A percentile compares a stretch with the other conserved stretches of the same genome.
These are phyloP conservation scores for Onthophagus sagittarius DNA, from an alignment of 2,888 invertebrate genomes.

Conservation along the genomic window DNA sequence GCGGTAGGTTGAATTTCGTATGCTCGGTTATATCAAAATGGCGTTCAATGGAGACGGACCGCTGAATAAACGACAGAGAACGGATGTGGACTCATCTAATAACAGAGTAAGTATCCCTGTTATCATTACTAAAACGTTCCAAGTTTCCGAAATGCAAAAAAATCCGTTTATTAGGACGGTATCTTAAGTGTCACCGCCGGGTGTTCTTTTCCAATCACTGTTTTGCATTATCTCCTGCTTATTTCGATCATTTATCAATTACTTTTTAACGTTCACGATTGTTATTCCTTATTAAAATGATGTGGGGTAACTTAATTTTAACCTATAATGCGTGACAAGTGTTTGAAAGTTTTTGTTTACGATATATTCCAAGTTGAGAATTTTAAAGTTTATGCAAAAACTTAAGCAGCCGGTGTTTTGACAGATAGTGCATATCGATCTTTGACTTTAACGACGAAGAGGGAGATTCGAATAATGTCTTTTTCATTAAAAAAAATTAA, in stretches of 20 bases:
- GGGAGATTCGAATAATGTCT: background rate
- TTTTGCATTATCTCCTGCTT: background rate
- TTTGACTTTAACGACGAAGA: background rate
- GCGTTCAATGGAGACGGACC: slow-evolving; percentile 68
- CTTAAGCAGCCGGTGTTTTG: slow-evolving; percentile 13
- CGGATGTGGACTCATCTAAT: slow-evolving; percentile 47
- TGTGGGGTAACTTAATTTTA: background rate
- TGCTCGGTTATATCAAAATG: slow-evolving; percentile 61
- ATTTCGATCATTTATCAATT: background rate
- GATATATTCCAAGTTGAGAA: slow-evolving; percentile 4
- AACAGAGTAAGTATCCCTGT: slow-evolving; percentile 45
- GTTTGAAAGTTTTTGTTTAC: slow-evolving; percentile 8
- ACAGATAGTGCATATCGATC: background rate
- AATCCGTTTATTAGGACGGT: background rate
- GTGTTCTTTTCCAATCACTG: background rate
- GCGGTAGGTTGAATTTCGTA: slow-evolving; percentile 37
- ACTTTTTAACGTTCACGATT: background rate
- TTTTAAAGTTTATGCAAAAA: background rate
- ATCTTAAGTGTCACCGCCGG: background rate
- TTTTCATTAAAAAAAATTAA: background rate
- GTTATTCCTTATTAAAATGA: background rate
- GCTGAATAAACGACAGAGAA: slow-evolving; percentile 49
- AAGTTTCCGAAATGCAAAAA: background rate
- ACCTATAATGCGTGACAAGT: slow-evolving; percentile 5
- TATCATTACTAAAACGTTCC: background rate